Percentiles rank a stretch among this genome's conserved stretches.
These are phyloP conservation scores for Drymonia ruficornis DNA, from an alignment of 2,888 invertebrate genomes.

Conservation along the genomic window DNA sequence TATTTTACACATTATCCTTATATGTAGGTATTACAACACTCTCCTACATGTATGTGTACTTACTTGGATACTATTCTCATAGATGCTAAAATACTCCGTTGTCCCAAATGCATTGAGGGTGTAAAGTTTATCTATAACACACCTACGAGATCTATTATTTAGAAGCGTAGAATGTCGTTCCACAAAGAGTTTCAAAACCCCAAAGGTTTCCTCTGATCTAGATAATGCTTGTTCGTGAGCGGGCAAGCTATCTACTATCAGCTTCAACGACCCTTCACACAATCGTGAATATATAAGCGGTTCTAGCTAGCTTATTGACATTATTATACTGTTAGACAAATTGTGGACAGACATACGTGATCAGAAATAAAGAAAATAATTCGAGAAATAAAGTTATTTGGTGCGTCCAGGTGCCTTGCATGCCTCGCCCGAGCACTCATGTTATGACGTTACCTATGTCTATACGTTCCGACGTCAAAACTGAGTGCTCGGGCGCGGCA, in stretches of 20 bases:
- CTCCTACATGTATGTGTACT: no score
- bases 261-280: conserved; percentile 13
- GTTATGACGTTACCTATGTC: no score
- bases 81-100: background rate
- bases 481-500: no score
- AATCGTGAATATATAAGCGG: conserved; percentile 1
- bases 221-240: conserved; percentile 39
- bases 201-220: conserved; percentile 34
- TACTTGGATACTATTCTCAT: no score
- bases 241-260: conserved; percentile 34
- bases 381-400: no score
- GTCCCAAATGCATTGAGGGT: background rate
- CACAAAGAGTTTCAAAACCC: conserved; percentile 27
- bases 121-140: background rate
- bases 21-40: no score
- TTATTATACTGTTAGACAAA: background rate
- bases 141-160: conserved; percentile 6
- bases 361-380: background rate
- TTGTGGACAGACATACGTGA: background rate
- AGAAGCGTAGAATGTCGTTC: background rate
- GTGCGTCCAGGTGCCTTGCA: no score
- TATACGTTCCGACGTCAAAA: no score
- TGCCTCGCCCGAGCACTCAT: no score
- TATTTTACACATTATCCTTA: no score
- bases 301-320: background rate